Base-by-base conservation (phyloP, 2,113 vertebrate species). In the Columba janthina region DNA sequence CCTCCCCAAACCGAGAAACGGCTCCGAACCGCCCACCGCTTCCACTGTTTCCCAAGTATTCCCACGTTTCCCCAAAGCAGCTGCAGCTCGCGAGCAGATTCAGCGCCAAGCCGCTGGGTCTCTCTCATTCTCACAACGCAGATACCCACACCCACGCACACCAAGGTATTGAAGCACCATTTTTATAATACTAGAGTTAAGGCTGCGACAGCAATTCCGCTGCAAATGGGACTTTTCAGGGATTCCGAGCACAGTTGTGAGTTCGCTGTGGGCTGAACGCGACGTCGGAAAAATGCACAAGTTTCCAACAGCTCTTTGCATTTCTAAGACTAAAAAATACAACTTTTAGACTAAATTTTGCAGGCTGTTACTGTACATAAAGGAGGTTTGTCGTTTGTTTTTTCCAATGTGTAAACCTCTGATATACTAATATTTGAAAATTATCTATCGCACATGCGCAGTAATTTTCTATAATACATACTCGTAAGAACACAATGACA, bases 331-430 rank as follows among this genome's bases (percentile, higher is more conserved):
- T 94, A 95, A 89, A 93, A 91, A 85, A 87, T 91, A 89, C 32
- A 46, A 90, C 40, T 85, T 81, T 94, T n/a, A 67, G 84, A 80
- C 80, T 94, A 92, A 94, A 57, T n/a, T 97, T 94, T 96, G 78
- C 83, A 97, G 94, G 95, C 67, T 97, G 79, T 94, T 96, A 95
- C 83, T 97, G 96, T 94, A 95, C 82, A 97, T 40, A 85, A 86
- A 95, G 77, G 73, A 96, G 92, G 28, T 22, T 31, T 18, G 28
- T 14, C 19, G 44, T 46, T 46, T 46, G 44, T 53, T 86, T 56
- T 76, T 70, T 48, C 25, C 88, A 91, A 25, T 69, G 78, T 96
- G 65, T 96, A 97, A 97, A 97, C 93, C 86, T 94, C 5, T 32
- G 80, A 95, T 89, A 96, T 50, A 96, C 74, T 95, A 91, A 66